These are phyloP conservation scores for Bactericera cockerelli DNA, from an alignment of 1,140 invertebrate genomes.

Conservation along the genomic window DNA sequence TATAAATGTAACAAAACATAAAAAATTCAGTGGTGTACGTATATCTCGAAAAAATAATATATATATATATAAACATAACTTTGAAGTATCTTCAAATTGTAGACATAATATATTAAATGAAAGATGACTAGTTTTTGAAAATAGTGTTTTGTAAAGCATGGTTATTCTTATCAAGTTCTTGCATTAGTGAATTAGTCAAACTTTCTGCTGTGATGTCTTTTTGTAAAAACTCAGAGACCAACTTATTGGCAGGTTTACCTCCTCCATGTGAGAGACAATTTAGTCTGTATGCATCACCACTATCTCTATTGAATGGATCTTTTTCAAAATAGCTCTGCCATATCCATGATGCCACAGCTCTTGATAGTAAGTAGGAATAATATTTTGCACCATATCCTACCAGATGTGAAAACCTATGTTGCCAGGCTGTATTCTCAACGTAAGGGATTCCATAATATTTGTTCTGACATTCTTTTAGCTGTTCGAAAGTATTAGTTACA, in stretches of 20 bases:
- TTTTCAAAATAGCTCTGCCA: conserved; percentile 78
- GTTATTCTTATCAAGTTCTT: conserved; percentile 30
- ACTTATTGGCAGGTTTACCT: conserved; percentile 52
- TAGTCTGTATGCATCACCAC: conserved; percentile 58
- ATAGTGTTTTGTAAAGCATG: conserved; percentile 6
- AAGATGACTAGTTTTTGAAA: background rate
- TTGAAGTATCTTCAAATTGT: too few relatives aligned
- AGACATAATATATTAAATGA: too few relatives aligned
- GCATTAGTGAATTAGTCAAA: conserved; percentile 33
- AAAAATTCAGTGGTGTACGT: too few relatives aligned
- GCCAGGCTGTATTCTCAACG: conserved; percentile 84
- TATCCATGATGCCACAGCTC: conserved; percentile 81
- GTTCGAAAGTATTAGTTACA: conserved; percentile 38
- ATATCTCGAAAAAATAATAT: too few relatives aligned
- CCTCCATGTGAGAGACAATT: conserved; percentile 80
- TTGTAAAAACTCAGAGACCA: conserved; percentile 57
- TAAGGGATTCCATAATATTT: conserved; percentile 76
- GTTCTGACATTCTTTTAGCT: conserved; percentile 63
- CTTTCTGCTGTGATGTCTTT: conserved; percentile 44
- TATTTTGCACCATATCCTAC: conserved; percentile 97
- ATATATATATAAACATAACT: too few relatives aligned
- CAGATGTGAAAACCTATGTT: conserved; percentile 88
- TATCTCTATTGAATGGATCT: conserved; percentile 59
- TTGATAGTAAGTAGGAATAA: conserved; percentile 90
- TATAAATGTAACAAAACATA: too few relatives aligned